Evolutionary conservation across 2,888 invertebrate species (phyloP), one percentile per base, ranked within the genome.

Genomic region (Drosophila atripex): DNA sequence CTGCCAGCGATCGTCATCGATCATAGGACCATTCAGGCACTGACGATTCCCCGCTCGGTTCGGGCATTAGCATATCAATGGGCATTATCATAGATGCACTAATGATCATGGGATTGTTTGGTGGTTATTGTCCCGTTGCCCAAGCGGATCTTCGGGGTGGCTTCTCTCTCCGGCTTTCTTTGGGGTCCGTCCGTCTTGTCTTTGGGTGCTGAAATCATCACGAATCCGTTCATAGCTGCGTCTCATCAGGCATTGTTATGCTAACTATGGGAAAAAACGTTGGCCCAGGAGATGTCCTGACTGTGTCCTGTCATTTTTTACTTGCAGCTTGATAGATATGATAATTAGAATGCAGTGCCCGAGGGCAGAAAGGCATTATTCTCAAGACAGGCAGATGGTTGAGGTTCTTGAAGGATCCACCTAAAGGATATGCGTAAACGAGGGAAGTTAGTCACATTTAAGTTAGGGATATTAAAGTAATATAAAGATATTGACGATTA

Each of bases 161-260:
- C 50, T 68, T 39, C 58, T 28, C 30, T 8, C 25, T 35, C 43
- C 25, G 59, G 38, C 14, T 46, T 32, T 25, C 46, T 41, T 55
- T 30, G 23, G 46, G 55, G 50, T 28, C 45, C 76, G 50, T 28
- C 45, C 76, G 75, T 73, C 79, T 71, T 78, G 63, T 78, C 66
- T 69, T 35, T 71, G 85, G 87, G 87, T 85, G 84, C 87, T 78
- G 78, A 85, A 86, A 85, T 88, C 88, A 88, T 85, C 82, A 84
- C 76, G 76, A 70, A 64, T 54, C 66, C 59, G 73, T 59, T 41
- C 46, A 45, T 38, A 55, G 65, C 52, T 35, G 51, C 65, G 87
- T 69, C 76, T 84, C 88, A 88, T 86, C 87, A 88, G 80, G 63
- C 76, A 59, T 86, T 86, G 88, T 86, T 79, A 86, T 86, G 85